Conservation (phyloP, 2,888 invertebrate genomes). For the Synergus gifuensis region DNA sequence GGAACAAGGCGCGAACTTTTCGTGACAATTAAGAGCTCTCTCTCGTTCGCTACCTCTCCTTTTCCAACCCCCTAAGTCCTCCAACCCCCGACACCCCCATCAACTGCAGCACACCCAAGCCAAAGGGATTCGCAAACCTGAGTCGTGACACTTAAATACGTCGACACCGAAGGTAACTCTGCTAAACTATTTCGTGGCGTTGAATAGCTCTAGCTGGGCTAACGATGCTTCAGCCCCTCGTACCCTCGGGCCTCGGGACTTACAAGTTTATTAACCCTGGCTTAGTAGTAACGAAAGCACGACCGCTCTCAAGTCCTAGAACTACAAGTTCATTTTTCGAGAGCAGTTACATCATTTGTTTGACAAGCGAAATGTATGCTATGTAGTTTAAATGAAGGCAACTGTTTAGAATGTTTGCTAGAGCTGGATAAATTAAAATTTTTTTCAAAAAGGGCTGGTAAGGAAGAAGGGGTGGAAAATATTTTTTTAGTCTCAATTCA, state of each 20-base stretch:
- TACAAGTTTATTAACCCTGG: slow-evolving; percentile 64
- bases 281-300: slow-evolving; percentile 32
- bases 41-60: slow-evolving; percentile 20
- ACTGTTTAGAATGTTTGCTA: background rate
- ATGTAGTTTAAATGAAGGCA: background rate
- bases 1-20: slow-evolving; percentile 53
- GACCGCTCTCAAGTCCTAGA: background rate
- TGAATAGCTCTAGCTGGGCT: slow-evolving; percentile 63
- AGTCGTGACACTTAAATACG: slow-evolving; percentile 61
- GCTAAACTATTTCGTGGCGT: slow-evolving; percentile 65
- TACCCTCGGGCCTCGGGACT: slow-evolving; percentile 45
- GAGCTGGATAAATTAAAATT: background rate
- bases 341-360: slow-evolving; percentile 1
- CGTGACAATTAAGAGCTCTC: slow-evolving; percentile 57
- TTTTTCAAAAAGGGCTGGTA: too few species aligned
- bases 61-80: slow-evolving; percentile 4
- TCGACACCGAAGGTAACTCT: slow-evolving; percentile 55
- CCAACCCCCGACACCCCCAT: background rate
- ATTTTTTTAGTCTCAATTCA: too few species aligned
- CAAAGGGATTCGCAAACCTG: slow-evolving; percentile 47
- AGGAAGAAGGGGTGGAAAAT: too few species aligned
- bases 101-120: slow-evolving; percentile 7
- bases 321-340: slow-evolving; percentile 10
- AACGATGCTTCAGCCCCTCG: slow-evolving; percentile 63
- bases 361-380: background rate